Evolutionary conservation across 2,797 vertebrate genomes (phyloP), one percentile per base, ranked within the genome.

Genomic region (Rhyacichthys aspro): DNA sequence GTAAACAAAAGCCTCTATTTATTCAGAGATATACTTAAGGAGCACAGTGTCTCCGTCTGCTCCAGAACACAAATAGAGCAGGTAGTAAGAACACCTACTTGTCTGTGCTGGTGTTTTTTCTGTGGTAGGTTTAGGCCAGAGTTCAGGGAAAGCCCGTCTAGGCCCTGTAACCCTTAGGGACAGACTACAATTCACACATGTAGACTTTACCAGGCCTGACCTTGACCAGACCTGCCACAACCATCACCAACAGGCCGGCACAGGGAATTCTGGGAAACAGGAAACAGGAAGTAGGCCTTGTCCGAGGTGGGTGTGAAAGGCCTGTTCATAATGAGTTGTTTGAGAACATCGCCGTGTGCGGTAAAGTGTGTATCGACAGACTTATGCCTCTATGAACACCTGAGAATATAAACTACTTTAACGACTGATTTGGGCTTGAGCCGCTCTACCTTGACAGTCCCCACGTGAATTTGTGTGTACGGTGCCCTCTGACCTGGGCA

Each of bases 171-270:
- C 69, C 87, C 85, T 84, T 45, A 38, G 82, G 87, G 86, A 83
- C 43, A 76, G 63, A 67, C 45, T 1, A 11, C 67, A 64, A 76
- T 45, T 75, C 74, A 56, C 69, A 70, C 33, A 63, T 74, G 58
- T 62, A 84, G 52, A 75, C 74, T 78, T 85, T 64, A 81, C 62
- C 83, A 86, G 78, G 72, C 70, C 68, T 85, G 82, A 90, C 89
- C 87, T 87, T 85, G 79, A 86, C 78, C 86, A 89, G 87, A 87
- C 82, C 79, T 87, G 82, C 82, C 86, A 83, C 60, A 50, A 12
- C 63, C 75, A 84, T 89, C 81, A 76, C 71, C 84, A 71, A 70
- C 73, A 83, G 86, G 78, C 71, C 62, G 75, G 75, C 84, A 82
- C 78, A 63, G 53, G 77, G 76, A 77, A 86, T 83, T 81, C 81